Conservation (phyloP, 2,797 vertebrate species). For the Syndactyla subalaris region DNA sequence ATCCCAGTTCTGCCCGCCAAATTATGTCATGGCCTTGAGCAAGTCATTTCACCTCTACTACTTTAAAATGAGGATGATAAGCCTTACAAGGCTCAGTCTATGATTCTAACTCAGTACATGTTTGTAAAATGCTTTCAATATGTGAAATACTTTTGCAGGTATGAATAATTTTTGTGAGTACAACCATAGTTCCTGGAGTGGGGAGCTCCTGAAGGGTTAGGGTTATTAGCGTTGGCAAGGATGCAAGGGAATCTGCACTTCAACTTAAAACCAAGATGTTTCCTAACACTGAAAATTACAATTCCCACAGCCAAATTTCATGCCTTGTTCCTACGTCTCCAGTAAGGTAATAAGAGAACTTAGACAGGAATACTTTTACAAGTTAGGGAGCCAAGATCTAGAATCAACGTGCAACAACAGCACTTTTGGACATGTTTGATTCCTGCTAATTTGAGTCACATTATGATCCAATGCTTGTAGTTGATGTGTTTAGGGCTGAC, state of each 20-base stretch:
- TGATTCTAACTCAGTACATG: slow-evolving; percentile 12
- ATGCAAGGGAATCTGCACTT: not conserved
- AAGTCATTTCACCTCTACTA: slow-evolving; percentile 48
- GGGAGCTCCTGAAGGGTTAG: not conserved
- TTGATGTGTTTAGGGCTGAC: not conserved
- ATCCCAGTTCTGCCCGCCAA: slow-evolving; percentile 42
- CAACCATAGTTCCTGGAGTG: not conserved
- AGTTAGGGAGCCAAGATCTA: not conserved
- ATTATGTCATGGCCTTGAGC: slow-evolving; percentile 60
- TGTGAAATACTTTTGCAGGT: not conserved
- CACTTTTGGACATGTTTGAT: not conserved
- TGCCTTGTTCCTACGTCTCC: not conserved
- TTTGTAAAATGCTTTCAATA: slow-evolving; percentile 34
- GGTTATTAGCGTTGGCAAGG: not conserved
- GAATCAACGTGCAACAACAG: not conserved
- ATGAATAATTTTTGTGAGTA: slow-evolving; percentile 1
- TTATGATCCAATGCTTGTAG: not conserved
- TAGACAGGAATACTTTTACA: not conserved
- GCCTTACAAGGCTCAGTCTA: slow-evolving; percentile 19
- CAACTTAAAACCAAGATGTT: not conserved
- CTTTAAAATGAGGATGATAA: slow-evolving; percentile 51
- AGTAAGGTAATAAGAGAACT: not conserved
- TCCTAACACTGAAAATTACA: not conserved
- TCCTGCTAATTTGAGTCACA: not conserved
- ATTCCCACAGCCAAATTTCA: not conserved